phyloP scores from a whole-genome alignment of 2,888 invertebrate genomes.

The Andrena flavipes region DNA sequence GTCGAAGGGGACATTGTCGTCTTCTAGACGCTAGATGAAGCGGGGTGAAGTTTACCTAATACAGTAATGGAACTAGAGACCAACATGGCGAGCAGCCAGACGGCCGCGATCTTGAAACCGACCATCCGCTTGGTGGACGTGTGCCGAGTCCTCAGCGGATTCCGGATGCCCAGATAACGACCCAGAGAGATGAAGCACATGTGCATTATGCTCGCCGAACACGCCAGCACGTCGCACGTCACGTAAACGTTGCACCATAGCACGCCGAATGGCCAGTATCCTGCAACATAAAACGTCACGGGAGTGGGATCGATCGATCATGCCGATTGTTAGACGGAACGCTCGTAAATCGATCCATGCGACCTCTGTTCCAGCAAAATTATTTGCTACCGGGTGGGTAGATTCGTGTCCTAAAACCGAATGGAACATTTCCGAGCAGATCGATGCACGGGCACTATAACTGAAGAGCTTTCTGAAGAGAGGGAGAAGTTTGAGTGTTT shows the following conservation, averaged over 20 bases:
- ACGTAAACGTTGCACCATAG: conserved; percentile 98
- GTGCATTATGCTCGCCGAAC: conserved; percentile 98
- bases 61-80: conserved; percentile 95
- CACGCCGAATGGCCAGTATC: conserved; percentile 96
- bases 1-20: too few relatives aligned
- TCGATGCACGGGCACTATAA: too few relatives aligned
- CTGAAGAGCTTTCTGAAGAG: too few relatives aligned
- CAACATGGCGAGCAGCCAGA: conserved; percentile 96
- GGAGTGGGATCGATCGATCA: too few relatives aligned
- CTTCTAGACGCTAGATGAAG: neutral
- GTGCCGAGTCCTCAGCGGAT: conserved; percentile 94
- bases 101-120: conserved; percentile 94
- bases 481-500: too few relatives aligned
- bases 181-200: conserved; percentile 97
- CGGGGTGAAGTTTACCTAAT: conserved; percentile 87
- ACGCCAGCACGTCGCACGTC: conserved; percentile 97
- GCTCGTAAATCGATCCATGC: conserved; percentile 5
- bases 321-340: neutral
- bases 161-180: conserved; percentile 94
- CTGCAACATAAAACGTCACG: conserved; percentile 86
- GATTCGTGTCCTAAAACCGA: too few relatives aligned
- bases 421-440: too few relatives aligned
- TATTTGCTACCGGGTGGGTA: too few relatives aligned
- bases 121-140: conserved; percentile 93
- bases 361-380: neutral